A percentile compares a stretch with the other conserved stretches of the same genome.
Conservation (phyloP, 2,888 invertebrate genomes). For the Zeuzera pyrina region DNA sequence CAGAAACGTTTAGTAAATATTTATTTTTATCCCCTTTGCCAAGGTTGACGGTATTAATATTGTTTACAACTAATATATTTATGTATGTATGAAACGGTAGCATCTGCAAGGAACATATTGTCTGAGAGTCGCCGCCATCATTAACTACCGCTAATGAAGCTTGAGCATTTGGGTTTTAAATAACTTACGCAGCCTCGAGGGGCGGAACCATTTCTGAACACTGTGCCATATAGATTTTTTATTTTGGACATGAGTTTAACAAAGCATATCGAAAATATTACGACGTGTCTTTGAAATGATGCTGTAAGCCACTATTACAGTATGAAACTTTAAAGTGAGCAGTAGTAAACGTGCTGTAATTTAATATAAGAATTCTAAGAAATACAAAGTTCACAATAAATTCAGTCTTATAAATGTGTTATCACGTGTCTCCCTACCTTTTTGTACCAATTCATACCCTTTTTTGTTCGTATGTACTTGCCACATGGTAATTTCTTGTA, state of each 20-base stretch:
- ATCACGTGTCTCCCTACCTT: too few relatives aligned
- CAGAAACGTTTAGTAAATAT: too few relatives aligned
- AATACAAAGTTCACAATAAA: too few relatives aligned
- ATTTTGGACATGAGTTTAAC: conserved; percentile 48
- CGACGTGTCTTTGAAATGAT: conserved; percentile 48
- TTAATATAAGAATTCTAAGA: not conserved
- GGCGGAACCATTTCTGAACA: conserved; percentile 41
- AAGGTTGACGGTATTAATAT: too few relatives aligned
- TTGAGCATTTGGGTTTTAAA: conserved; percentile 66
- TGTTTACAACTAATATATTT: too few relatives aligned
- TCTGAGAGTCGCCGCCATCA: conserved; percentile 55
- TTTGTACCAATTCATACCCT: too few relatives aligned
- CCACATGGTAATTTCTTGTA: conserved; percentile 53
- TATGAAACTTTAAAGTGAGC: not conserved
- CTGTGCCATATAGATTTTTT: conserved; percentile 50
- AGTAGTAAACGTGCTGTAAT: not conserved
- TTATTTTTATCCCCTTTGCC: too few relatives aligned
- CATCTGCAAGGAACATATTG: conserved; percentile 42
- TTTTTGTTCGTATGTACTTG: too few relatives aligned
- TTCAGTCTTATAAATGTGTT: too few relatives aligned
- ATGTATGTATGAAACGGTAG: conserved; percentile 31
- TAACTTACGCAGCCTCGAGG: conserved; percentile 49
- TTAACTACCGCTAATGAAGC: conserved; percentile 71
- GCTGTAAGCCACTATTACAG: conserved; percentile 14
- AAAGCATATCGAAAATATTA: conserved; percentile 47